Evolutionary conservation across 2,113 vertebrate genomes (phyloP).

Genomic region (Lophura nycthemera): DNA sequence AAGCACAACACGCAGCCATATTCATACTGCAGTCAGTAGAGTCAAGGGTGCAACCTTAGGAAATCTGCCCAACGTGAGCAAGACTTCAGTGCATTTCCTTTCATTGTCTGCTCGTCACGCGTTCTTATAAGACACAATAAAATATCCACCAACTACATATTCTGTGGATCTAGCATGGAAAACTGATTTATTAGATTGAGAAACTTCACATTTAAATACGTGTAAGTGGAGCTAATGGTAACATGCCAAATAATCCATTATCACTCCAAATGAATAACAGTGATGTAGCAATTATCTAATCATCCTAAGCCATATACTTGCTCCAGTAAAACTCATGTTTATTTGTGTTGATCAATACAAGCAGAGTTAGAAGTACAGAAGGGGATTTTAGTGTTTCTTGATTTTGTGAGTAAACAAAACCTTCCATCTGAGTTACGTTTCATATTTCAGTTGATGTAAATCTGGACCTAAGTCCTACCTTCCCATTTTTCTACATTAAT

Average conservation of each 20-base stretch:
- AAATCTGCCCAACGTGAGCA: neutral
- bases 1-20: neutral
- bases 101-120: neutral
- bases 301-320: neutral
- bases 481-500: neutral
- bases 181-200: neutral
- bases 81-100: neutral
- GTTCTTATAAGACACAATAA: conserved; percentile 8
- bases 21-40: neutral
- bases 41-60: neutral
- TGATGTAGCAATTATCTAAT: neutral
- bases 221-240: neutral
- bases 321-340: neutral
- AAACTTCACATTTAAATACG: neutral
- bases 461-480: neutral
- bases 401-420: neutral
- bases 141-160: neutral
- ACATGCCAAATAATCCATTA: neutral
- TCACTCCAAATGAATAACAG: neutral
- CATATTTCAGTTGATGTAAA: neutral
- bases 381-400: neutral
- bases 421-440: neutral
- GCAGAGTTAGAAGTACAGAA: neutral
- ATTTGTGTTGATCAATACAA: neutral
- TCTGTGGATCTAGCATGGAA: neutral